Percentiles rank a stretch among this genome's conserved stretches.
Conservation (phyloP, 2,797 vertebrate species). For the Benthosema pterotum region DNA sequence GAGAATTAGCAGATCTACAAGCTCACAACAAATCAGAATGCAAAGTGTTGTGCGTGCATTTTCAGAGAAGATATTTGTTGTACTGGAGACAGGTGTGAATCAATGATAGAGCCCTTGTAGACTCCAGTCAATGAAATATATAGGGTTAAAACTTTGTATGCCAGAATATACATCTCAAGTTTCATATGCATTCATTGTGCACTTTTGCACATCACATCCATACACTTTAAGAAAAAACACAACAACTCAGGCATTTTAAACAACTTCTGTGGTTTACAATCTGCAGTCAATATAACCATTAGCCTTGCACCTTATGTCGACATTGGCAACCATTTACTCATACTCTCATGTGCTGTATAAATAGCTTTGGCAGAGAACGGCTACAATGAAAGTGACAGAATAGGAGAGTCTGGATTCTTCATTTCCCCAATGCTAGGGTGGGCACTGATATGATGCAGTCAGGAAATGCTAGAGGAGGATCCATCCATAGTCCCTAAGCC, state of each 20-base stretch:
- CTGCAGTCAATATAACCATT: too few relatives aligned
- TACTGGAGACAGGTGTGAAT: too few relatives aligned
- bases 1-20: too few relatives aligned
- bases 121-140: too few relatives aligned
- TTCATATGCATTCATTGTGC: slow-evolving; percentile 28
- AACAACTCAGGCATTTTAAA: too few relatives aligned
- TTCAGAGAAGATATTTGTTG: too few relatives aligned
- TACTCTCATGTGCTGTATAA: slow-evolving; percentile 28
- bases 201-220: slow-evolving; percentile 14
- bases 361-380: slow-evolving; percentile 38
- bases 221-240: too few relatives aligned
- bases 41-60: too few relatives aligned
- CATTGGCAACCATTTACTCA: not conserved
- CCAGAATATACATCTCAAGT: slow-evolving; percentile 20
- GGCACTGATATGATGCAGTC: slow-evolving; percentile 59
- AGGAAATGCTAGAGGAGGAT: slow-evolving; percentile 61
- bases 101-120: too few relatives aligned
- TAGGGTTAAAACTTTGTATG: not conserved
- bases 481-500: slow-evolving; percentile 66
- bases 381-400: slow-evolving; percentile 56
- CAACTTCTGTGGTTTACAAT: too few relatives aligned
- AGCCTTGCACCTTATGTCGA: not conserved
- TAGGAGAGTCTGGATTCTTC: slow-evolving; percentile 34
- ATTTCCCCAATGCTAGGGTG: slow-evolving; percentile 64
- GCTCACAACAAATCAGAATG: too few relatives aligned